phyloP scores from a whole-genome alignment of 2,888 invertebrate genomes.

The Allophyes oxyacanthae region DNA sequence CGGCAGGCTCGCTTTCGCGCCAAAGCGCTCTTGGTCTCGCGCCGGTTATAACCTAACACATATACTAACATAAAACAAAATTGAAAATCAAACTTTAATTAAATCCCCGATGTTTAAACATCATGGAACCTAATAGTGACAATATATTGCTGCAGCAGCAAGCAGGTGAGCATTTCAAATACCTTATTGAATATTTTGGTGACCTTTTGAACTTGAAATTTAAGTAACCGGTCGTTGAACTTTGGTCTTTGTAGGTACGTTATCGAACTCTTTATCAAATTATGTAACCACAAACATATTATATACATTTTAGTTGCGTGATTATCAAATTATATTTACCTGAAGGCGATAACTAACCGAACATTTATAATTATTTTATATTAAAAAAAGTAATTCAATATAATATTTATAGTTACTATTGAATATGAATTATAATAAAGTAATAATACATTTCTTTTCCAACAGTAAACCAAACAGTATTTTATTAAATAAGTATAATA shows the following conservation, averaged over 20 bases:
- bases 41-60: constrained; percentile 78
- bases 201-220: constrained; percentile 61
- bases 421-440: too few relatives aligned
- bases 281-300: constrained; percentile 21
- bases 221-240: constrained; percentile 65
- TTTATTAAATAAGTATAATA: too few relatives aligned
- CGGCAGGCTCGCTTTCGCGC: constrained; percentile 78
- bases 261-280: constrained; percentile 29
- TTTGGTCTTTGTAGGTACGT: constrained; percentile 58
- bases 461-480: too few relatives aligned
- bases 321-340: neutral
- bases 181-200: constrained; percentile 44
- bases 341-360: too few relatives aligned
- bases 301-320: constrained; percentile 8
- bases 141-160: constrained; percentile 61
- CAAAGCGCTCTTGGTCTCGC: constrained; percentile 80
- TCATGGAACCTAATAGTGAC: constrained; percentile 73
- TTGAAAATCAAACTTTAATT: constrained; percentile 22
- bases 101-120: constrained; percentile 44
- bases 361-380: too few relatives aligned
- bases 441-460: too few relatives aligned
- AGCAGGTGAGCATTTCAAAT: constrained; percentile 72
- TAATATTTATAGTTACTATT: too few relatives aligned
- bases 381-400: too few relatives aligned
- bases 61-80: constrained; percentile 36